A percentile compares a stretch with the other conserved stretches of the same genome.
phyloP scores from a whole-genome alignment of 2,888 invertebrate species.

The Ceramica pisi region DNA sequence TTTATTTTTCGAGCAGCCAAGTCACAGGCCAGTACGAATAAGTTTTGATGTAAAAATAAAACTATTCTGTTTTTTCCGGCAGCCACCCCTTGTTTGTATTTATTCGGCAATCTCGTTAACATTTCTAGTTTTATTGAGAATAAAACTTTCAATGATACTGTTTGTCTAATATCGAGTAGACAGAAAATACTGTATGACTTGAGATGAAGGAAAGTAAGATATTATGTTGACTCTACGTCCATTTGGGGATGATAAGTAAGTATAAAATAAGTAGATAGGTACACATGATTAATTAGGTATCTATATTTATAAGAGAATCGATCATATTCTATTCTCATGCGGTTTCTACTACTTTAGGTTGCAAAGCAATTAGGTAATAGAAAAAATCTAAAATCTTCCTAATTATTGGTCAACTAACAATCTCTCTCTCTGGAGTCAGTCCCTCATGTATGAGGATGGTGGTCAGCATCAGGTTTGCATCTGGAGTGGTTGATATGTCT shows the following conservation, averaged over 20 bases:
- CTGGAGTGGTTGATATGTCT: too few species aligned
- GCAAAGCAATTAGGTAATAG: not conserved
- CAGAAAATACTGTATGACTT: slow-evolving; percentile 25
- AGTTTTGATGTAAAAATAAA: slow-evolving; percentile 64
- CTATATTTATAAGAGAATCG: slow-evolving; percentile 15
- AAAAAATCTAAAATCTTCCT: not conserved
- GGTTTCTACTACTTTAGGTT: not conserved
- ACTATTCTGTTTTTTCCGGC: slow-evolving; percentile 66
- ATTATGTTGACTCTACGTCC: slow-evolving; percentile 30
- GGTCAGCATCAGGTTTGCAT: too few species aligned
- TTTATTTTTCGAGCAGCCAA: slow-evolving; percentile 37
- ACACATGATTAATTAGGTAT: not conserved
- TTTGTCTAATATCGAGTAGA: slow-evolving; percentile 56
- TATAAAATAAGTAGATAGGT: not conserved
- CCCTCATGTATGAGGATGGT: too few species aligned
- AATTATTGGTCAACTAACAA: too few species aligned
- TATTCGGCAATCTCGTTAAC: slow-evolving; percentile 60
- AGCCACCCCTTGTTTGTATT: slow-evolving; percentile 58
- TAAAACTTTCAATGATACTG: slow-evolving; percentile 64
- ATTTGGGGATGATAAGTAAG: slow-evolving; percentile 23
- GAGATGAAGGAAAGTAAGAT: slow-evolving; percentile 12
- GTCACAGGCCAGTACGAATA: slow-evolving; percentile 45
- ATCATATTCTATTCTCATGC: not conserved
- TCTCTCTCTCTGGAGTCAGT: too few species aligned
- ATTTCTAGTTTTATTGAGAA: slow-evolving; percentile 63